phyloP scores from a whole-genome alignment of 1,140 invertebrate species.

The Drosophila ironensis region DNA sequence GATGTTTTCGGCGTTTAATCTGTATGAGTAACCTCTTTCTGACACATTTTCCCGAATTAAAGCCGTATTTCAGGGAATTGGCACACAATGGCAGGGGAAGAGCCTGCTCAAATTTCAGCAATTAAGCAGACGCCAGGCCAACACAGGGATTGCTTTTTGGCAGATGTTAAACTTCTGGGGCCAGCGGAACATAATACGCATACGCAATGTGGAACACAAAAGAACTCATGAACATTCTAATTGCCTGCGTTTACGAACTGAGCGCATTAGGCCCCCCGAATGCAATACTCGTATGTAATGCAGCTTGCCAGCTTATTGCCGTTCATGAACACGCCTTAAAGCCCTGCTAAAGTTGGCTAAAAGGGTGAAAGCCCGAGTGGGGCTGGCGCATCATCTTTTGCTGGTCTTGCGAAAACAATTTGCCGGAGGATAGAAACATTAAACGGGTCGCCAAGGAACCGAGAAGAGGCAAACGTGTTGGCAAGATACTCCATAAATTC shows the following conservation, averaged over 20 bases:
- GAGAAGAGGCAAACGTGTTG: slow-evolving; percentile 7
- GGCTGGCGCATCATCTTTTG: slow-evolving; percentile 8
- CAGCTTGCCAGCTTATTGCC: neutral
- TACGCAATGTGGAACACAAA: slow-evolving; percentile 41
- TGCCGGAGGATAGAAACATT: slow-evolving; percentile 61
- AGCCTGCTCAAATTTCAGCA: slow-evolving; percentile 33
- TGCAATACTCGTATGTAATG: slow-evolving; percentile 33
- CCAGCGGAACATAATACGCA: slow-evolving; percentile 44
- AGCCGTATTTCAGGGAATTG: neutral
- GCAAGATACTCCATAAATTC: slow-evolving; percentile 51
- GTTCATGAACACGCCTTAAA: slow-evolving; percentile 4
- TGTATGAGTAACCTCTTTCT: too few species aligned
- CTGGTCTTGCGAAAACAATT: slow-evolving; percentile 29
- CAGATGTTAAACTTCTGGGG: slow-evolving; percentile 6
- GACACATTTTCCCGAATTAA: too few species aligned
- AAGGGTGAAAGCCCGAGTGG: slow-evolving; percentile 33
- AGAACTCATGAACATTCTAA: slow-evolving; percentile 48
- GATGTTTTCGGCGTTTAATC: too few species aligned
- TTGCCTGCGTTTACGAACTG: slow-evolving; percentile 63
- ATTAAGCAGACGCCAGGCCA: slow-evolving; percentile 46
- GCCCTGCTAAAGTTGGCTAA: neutral
- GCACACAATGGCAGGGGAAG: neutral
- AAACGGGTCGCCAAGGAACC: slow-evolving; percentile 13
- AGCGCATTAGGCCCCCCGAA: slow-evolving; percentile 50
- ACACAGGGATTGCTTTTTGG: slow-evolving; percentile 40